Percentiles rank a stretch among this genome's conserved stretches.
Evolutionary conservation across 2,113 vertebrate species (phyloP).

Genomic region (Microcebus lehilahytsara): DNA sequence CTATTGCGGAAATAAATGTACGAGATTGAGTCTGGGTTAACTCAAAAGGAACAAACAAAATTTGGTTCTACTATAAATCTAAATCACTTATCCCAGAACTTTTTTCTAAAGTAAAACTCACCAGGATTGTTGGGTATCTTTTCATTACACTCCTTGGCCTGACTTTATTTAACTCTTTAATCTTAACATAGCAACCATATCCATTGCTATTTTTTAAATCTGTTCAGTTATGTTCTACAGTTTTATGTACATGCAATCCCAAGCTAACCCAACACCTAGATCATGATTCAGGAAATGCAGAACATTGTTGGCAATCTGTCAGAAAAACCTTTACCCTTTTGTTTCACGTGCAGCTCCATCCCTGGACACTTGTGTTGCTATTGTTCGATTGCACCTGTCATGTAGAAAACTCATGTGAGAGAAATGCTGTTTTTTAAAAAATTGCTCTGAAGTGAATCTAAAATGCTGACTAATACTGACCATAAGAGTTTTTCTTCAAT

Average conservation of each 20-base stretch:
- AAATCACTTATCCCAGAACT: not conserved
- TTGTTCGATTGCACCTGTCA: not conserved
- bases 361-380: not conserved
- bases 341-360: not conserved
- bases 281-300: conserved; percentile 54
- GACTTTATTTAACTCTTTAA: not conserved
- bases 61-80: not conserved
- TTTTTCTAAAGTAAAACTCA: conserved; percentile 7
- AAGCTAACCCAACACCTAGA: conserved; percentile 40
- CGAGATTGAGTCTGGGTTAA: not conserved
- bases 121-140: not conserved
- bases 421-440: not conserved
- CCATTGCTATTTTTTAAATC: conserved; percentile 28
- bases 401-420: not conserved
- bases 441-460: not conserved
- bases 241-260: not conserved
- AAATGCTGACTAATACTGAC: not conserved
- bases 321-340: conserved; percentile 30
- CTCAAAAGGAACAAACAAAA: not conserved
- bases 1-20: not conserved
- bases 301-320: conserved; percentile 24
- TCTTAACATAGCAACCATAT: not conserved
- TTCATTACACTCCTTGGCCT: not conserved
- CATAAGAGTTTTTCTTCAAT: not conserved
- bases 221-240: conserved; percentile 44